These are phyloP conservation scores for Temnothorax ravouxi DNA, from an alignment of 2,888 invertebrate genomes.

Conservation along the genomic window DNA sequence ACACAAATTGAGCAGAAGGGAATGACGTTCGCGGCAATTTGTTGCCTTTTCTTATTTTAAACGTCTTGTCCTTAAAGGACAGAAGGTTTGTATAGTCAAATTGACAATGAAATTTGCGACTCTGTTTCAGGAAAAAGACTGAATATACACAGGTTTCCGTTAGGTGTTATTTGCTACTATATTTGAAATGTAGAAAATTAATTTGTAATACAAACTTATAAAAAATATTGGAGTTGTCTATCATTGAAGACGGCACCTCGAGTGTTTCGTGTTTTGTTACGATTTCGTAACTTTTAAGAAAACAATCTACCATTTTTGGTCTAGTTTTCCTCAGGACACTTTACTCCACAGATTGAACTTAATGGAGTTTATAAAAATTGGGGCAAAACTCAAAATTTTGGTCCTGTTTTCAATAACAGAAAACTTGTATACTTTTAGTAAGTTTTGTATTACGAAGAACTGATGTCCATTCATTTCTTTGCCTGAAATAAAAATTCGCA, in stretches of 20 bases:
- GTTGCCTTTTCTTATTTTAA: not conserved
- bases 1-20: not conserved
- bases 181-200: not conserved
- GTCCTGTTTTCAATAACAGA: not conserved
- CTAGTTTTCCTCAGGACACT: not conserved
- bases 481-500: not conserved
- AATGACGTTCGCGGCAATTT: constrained; percentile 25
- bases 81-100: not conserved
- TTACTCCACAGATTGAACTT: not conserved
- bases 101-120: not conserved
- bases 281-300: not conserved
- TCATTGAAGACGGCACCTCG: not conserved
- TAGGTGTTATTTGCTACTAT: not conserved
- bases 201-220: not conserved
- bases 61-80: not conserved
- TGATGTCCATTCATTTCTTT: not conserved
- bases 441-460: not conserved
- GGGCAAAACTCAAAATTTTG: not conserved
- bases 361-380: not conserved
- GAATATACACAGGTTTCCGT: not conserved
- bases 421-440: not conserved
- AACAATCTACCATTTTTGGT: not conserved
- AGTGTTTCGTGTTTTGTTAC: not conserved
- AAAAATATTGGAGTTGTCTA: not conserved
- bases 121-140: not conserved